A percentile compares a stretch with the other conserved stretches of the same genome.
phyloP scores from a whole-genome alignment of 1,140 invertebrate genomes.

The Aphidius gifuensis region DNA sequence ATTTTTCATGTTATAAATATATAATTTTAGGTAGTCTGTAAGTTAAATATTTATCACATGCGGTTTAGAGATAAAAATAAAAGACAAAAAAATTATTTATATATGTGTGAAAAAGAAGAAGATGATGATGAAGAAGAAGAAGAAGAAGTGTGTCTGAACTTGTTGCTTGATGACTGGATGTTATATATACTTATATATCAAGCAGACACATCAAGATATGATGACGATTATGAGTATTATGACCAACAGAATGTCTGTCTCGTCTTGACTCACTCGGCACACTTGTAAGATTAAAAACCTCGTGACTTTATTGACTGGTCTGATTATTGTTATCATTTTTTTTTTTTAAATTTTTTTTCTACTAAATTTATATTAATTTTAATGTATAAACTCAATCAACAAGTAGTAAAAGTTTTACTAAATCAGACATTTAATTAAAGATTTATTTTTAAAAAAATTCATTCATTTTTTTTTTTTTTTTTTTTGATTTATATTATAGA shows the following conservation, averaged over 20 bases:
- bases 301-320: constrained; percentile 4
- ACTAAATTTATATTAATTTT: not conserved
- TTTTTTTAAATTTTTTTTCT: not conserved
- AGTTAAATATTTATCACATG: no score
- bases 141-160: not conserved
- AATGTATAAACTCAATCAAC: not conserved
- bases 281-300: not conserved
- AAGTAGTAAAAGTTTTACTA: constrained; percentile 1
- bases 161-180: no score
- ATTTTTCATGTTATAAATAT: no score
- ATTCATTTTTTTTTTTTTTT: no score
- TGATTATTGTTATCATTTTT: not conserved
- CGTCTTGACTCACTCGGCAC: not conserved
- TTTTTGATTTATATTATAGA: no score
- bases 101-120: not conserved
- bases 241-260: not conserved
- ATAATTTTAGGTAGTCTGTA: no score
- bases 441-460: not conserved
- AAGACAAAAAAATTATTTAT: not conserved
- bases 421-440: not conserved
- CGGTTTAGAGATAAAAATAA: no score
- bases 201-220: constrained; percentile 1
- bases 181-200: not conserved
- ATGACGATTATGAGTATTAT: constrained; percentile 6
- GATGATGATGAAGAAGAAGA: no score